A percentile compares a stretch with the other conserved stretches of the same genome.
Conservation (phyloP, 2,113 vertebrate genomes). For the Nanorana parkeri region DNA sequence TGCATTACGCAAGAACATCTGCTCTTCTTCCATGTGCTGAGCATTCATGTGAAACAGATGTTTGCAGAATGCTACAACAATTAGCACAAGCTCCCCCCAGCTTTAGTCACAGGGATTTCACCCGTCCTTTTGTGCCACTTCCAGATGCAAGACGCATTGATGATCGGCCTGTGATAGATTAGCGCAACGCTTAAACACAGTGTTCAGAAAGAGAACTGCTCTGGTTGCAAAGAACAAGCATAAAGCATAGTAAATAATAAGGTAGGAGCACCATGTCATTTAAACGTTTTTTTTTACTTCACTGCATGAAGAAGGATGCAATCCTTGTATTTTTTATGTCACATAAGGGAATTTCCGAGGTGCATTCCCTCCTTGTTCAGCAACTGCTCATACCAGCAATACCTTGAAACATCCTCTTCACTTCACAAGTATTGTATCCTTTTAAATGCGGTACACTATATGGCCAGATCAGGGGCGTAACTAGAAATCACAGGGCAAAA, state of each 20-base stretch:
- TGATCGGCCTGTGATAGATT: constrained; percentile 9
- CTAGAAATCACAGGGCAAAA: too few relatives aligned
- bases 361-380: too few relatives aligned
- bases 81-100: constrained; percentile 11
- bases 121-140: constrained; percentile 1
- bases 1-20: constrained; percentile 29
- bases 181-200: background rate
- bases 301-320: too few relatives aligned
- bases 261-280: background rate
- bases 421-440: too few relatives aligned
- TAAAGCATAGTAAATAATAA: background rate
- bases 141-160: constrained; percentile 12
- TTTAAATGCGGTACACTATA: too few relatives aligned
- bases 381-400: too few relatives aligned
- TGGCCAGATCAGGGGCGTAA: too few relatives aligned
- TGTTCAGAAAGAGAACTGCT: background rate
- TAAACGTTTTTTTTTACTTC: too few relatives aligned
- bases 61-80: background rate
- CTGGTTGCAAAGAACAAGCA: background rate
- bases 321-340: too few relatives aligned
- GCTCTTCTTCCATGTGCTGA: background rate
- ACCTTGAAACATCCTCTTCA: too few relatives aligned
- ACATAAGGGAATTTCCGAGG: too few relatives aligned
- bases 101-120: constrained; percentile 13
- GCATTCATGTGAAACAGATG: constrained; percentile 34